Conservation (phyloP, 2,797 vertebrate genomes). For the Enteromius unitaeniatus region DNA sequence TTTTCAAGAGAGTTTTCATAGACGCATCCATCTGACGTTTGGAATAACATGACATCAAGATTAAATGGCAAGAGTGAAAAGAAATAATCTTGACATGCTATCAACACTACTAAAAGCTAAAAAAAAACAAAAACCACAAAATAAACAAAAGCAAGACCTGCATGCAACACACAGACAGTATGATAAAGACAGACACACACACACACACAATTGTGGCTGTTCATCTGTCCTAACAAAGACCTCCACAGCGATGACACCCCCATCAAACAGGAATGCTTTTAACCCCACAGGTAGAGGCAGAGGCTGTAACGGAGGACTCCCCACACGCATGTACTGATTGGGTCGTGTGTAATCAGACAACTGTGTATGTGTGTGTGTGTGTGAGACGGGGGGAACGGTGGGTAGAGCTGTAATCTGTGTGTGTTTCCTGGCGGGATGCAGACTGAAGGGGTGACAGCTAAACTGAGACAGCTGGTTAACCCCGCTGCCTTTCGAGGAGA, state of each 20-base stretch:
- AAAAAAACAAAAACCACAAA: constrained; percentile 31
- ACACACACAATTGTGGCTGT: constrained; percentile 37
- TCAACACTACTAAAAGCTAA: neutral
- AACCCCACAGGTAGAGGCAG: constrained; percentile 59
- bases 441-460: constrained; percentile 38
- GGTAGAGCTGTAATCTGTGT: constrained; percentile 53
- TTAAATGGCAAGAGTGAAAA: constrained; percentile 7
- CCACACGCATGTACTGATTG: constrained; percentile 62
- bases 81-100: constrained; percentile 1
- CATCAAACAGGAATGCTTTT: constrained; percentile 61
- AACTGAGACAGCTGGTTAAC: constrained; percentile 58
- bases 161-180: neutral
- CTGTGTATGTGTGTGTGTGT: constrained; percentile 22
- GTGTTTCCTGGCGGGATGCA: constrained; percentile 45
- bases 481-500: constrained; percentile 44
- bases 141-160: constrained; percentile 10
- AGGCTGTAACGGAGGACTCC: constrained; percentile 56
- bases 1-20: neutral
- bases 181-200: constrained; percentile 11
- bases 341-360: constrained; percentile 59
- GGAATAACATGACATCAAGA: neutral
- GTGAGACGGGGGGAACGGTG: constrained; percentile 15
- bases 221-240: constrained; percentile 52
- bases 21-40: neutral
- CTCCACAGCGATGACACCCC: constrained; percentile 53